Conservation (phyloP, 2,888 invertebrate genomes). For the Oscheius sp. region DNA sequence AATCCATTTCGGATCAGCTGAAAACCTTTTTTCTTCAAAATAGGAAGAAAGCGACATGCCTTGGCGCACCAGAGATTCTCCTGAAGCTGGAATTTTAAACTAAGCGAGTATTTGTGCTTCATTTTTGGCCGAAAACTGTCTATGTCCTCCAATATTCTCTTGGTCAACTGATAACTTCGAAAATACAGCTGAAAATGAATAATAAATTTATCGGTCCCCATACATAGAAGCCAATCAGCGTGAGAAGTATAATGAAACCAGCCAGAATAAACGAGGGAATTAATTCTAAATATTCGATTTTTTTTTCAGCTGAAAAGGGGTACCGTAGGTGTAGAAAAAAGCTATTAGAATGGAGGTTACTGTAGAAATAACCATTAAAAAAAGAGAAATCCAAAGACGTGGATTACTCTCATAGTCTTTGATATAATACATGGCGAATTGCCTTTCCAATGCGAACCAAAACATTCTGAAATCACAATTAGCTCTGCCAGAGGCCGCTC, state of each 20-base stretch:
- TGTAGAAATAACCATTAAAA: neutral
- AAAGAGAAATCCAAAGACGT: neutral
- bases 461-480: neutral
- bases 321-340: neutral
- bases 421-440: constrained; percentile 6
- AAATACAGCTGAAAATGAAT: neutral
- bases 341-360: neutral
- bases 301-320: no score
- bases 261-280: neutral
- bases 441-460: neutral
- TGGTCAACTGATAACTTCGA: neutral
- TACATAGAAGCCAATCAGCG: neutral
- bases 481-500: neutral
- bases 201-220: neutral
- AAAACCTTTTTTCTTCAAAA: neutral
- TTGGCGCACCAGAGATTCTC: constrained; percentile 13
- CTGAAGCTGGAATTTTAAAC: constrained; percentile 1
- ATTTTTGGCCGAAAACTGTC: neutral
- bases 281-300: neutral
- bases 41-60: neutral
- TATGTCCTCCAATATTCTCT: neutral
- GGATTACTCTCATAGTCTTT: constrained; percentile 4
- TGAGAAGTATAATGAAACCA: neutral
- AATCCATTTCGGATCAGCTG: neutral
- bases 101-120: neutral